Conservation (phyloP, 1,140 invertebrate species). For the Drosophila novamexicana region DNA sequence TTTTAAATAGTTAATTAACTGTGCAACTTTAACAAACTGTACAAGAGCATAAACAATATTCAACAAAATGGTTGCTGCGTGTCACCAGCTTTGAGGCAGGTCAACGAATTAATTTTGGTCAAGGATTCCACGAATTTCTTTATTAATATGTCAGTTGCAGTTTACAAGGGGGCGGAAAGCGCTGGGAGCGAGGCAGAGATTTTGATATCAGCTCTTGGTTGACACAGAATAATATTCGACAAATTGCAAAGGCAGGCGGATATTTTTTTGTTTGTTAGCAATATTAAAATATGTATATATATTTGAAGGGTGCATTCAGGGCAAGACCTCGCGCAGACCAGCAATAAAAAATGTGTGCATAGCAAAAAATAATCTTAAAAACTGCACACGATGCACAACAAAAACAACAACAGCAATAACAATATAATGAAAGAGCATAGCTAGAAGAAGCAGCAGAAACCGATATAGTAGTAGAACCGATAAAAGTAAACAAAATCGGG, state of each 20-base stretch:
- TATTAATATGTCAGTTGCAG: not conserved
- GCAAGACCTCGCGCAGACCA: conserved; percentile 1
- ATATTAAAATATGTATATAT: conserved; percentile 19
- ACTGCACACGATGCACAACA: conserved; percentile 42
- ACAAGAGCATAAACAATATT: not conserved
- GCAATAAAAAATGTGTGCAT: not conserved
- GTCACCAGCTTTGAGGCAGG: not conserved
- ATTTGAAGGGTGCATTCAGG: conserved; percentile 31
- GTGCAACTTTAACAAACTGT: not conserved
- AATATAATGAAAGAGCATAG: not conserved
- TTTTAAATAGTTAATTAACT: conserved; percentile 1
- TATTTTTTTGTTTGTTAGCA: conserved; percentile 33
- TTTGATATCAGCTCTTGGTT: conserved; percentile 18
- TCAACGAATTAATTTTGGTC: not conserved
- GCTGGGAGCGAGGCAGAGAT: not conserved
- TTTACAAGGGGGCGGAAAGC: not conserved
- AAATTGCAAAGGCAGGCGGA: conserved; percentile 5
- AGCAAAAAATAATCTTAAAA: conserved; percentile 24
- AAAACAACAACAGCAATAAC: not conserved
- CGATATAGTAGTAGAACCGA: conserved; percentile 27
- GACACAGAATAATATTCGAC: not conserved
- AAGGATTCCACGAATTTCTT: not conserved
- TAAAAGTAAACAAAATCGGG: conserved; percentile 45
- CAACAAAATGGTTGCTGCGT: too few species aligned
- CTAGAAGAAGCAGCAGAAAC: not conserved